Evolutionary conservation across 2,797 vertebrate species (phyloP).

Genomic region (Bovichtus variegatus): DNA sequence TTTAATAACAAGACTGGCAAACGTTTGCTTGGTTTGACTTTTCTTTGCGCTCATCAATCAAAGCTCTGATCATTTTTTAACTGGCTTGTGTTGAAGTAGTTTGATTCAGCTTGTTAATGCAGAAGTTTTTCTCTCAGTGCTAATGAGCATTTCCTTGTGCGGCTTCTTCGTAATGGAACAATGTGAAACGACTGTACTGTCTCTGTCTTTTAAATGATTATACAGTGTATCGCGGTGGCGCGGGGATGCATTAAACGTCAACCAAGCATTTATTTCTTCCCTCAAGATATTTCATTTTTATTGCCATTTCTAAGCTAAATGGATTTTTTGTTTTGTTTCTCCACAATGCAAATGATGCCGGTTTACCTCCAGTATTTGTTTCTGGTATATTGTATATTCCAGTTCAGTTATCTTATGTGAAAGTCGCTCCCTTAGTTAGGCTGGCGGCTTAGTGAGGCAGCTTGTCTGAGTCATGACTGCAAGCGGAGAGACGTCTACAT

Average conservation of each 20-base stretch:
- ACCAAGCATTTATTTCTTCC: slow-evolving; percentile 20
- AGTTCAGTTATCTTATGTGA: not conserved
- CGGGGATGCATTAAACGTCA: slow-evolving; percentile 31
- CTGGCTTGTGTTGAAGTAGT: slow-evolving; percentile 44
- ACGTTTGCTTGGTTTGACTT: not conserved
- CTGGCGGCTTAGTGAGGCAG: slow-evolving; percentile 2
- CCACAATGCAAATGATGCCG: not conserved
- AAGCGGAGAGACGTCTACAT: not conserved
- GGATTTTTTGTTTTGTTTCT: slow-evolving; percentile 16
- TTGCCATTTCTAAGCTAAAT: slow-evolving; percentile 29
- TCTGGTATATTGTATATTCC: not conserved
- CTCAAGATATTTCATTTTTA: slow-evolving; percentile 21
- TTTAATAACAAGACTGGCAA: slow-evolving; percentile 15
- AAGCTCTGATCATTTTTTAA: slow-evolving; percentile 37
- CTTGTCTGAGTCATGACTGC: slow-evolving; percentile 9
- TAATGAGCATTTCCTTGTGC: slow-evolving; percentile 39
- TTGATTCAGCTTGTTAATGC: slow-evolving; percentile 48
- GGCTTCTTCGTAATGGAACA: slow-evolving; percentile 45
- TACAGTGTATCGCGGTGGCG: not conserved
- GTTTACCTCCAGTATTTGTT: not conserved
- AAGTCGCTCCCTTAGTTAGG: not conserved
- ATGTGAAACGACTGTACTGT: slow-evolving; percentile 14
- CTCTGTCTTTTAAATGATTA: slow-evolving; percentile 37
- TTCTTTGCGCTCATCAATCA: not conserved
- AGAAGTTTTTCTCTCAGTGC: slow-evolving; percentile 15